Percentiles rank a stretch among this genome's conserved stretches.
phyloP scores from a whole-genome alignment of 2,113 vertebrate genomes.

The Genyomyrus donnyi region DNA sequence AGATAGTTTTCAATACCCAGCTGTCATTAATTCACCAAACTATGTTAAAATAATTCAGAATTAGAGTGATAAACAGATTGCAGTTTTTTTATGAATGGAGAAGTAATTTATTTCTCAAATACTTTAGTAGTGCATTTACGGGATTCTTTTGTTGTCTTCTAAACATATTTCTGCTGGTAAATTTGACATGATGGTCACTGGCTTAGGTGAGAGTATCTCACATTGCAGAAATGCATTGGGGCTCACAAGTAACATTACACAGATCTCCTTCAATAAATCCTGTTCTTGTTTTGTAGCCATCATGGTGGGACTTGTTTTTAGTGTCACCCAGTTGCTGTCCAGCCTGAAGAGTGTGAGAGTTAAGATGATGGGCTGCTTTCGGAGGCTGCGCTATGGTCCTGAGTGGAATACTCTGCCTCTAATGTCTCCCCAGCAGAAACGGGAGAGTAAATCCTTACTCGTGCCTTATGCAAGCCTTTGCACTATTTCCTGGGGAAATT shows the following conservation, averaged over 20 bases:
- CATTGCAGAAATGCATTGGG: neutral
- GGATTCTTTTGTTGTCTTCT: neutral
- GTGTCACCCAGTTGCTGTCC: neutral
- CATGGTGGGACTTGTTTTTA: neutral
- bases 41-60: neutral
- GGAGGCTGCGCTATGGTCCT: neutral
- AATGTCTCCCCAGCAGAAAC: conserved; percentile 2
- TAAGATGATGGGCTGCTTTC: neutral
- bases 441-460: neutral
- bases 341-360: neutral
- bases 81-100: neutral
- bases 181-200: neutral
- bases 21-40: neutral
- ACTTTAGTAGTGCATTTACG: neutral
- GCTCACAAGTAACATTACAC: neutral
- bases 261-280: neutral
- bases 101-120: neutral
- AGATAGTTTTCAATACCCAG: neutral
- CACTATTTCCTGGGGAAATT: conserved; percentile 19
- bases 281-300: neutral
- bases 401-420: conserved; percentile 1
- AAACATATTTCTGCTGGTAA: neutral
- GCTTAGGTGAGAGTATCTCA: too few relatives aligned
- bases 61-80: neutral
- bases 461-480: conserved; percentile 28